Evolutionary conservation across 2,797 vertebrate genomes (phyloP), one percentile per base, ranked within the genome.

Genomic region (Dendrocincla fuliginosa): DNA sequence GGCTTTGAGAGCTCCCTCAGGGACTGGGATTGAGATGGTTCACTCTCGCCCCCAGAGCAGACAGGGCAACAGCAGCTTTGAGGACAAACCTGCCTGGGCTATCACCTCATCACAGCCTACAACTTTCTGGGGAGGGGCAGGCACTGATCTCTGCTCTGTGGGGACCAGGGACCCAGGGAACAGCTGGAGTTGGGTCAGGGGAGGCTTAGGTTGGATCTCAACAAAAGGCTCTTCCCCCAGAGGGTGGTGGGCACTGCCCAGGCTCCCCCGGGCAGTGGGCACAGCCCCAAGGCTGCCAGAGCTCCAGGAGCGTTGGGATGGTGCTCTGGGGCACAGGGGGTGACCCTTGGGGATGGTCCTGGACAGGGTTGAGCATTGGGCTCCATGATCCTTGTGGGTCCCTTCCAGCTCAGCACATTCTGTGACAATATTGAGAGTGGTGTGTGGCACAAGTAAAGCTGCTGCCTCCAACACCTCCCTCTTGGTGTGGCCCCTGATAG

Each of bases 31-130:
- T 1, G 25, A 27, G 37, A 4, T 13, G 68, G 28, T 9, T 87
- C 3, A 0, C 30, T 33, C 49, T 17, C n/a, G 9, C 12, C 15
- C 3, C 23, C 50, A 1, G 1, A 12, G 53, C 11, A 32, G 37
- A 52, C 33, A n/a, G 33, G 13, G 42, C 23, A 53, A 39, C 47
- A 55, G 68, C 35, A 28, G 23, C 47, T 47, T 4, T 37, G 61
- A 59, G 35, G 4, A 16, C 65, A 25, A 4, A 47, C 22, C 50
- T 44, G 9, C 12, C 0, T 4, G 28, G 49, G 35, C 7, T 35
- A 11, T 19, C 67, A n/a, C 13, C 14, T 32, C 28, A 22, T 16
- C 39, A 16, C 19, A 32, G 20, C 14, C 39, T 28, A 22, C 18
- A 41, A 7, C 18, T 4, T 30, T 19, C 13, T 30, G 6, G 2